Conservation (phyloP, 2,797 vertebrate genomes). For the Hydrocynus forskahlii region DNA sequence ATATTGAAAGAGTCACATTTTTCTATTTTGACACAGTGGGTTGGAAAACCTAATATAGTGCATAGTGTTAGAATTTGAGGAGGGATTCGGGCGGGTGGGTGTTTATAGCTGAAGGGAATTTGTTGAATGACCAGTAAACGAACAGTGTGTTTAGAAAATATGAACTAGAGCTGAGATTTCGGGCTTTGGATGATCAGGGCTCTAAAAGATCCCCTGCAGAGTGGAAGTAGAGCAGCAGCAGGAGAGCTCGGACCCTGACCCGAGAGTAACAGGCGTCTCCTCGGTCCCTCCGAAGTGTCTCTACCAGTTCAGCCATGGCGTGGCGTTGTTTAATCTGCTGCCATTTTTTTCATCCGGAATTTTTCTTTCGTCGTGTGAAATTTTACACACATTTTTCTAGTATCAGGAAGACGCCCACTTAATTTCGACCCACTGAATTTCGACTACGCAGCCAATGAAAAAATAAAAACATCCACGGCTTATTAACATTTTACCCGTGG, state of each 20-base stretch:
- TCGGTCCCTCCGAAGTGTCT: slow-evolving; percentile 59
- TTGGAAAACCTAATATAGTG: no score
- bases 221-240: no score
- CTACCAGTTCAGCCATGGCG: slow-evolving; percentile 62
- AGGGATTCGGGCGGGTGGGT: no score
- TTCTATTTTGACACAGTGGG: no score
- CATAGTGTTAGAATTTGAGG: no score
- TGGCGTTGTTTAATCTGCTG: slow-evolving; percentile 59
- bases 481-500: not conserved
- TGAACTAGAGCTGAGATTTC: no score
- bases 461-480: not conserved
- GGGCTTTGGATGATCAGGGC: no score
- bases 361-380: slow-evolving; percentile 19
- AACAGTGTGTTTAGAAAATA: no score
- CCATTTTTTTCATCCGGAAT: not conserved
- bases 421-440: slow-evolving; percentile 36
- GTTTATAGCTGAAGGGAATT: no score
- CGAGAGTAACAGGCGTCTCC: slow-evolving; percentile 7
- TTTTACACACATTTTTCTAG: slow-evolving; percentile 47
- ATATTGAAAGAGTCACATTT: no score
- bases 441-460: slow-evolving; percentile 46
- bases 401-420: slow-evolving; percentile 55
- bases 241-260: slow-evolving; percentile 56
- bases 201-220: no score
- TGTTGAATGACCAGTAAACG: no score